Evolutionary conservation across 2,888 invertebrate genomes (phyloP).

Genomic region (Ochropleura plecta): DNA sequence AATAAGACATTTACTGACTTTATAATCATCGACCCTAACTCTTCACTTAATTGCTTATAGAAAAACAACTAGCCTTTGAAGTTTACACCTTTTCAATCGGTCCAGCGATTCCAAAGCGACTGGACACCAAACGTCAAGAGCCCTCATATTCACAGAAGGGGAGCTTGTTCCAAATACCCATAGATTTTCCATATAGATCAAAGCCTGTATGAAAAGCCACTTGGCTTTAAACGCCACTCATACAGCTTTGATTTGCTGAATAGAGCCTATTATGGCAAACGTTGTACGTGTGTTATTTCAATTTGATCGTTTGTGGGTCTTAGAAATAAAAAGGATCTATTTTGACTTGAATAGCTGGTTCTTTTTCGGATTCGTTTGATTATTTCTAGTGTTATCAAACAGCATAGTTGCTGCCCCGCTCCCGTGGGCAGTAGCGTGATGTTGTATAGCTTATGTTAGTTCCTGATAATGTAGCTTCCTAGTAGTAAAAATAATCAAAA

Average conservation of each 20-base stretch:
- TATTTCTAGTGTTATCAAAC: neutral
- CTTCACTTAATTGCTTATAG: constrained; percentile 41
- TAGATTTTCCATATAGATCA: constrained; percentile 62
- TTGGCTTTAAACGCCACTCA: constrained; percentile 64
- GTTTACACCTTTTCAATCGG: constrained; percentile 68
- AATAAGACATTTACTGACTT: neutral
- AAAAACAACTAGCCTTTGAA: constrained; percentile 60
- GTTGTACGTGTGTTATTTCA: constrained; percentile 57
- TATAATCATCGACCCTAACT: constrained; percentile 17
- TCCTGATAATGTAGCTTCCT: too few species aligned
- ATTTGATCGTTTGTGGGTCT: constrained; percentile 45
- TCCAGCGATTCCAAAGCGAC: constrained; percentile 56
- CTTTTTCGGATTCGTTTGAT: constrained; percentile 7
- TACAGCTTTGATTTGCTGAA: constrained; percentile 60
- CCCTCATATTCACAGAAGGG: constrained; percentile 40
- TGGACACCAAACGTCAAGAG: constrained; percentile 61
- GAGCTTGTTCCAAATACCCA: constrained; percentile 58
- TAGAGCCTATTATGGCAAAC: constrained; percentile 54
- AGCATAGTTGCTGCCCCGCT: too few species aligned
- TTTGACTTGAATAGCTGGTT: constrained; percentile 17
- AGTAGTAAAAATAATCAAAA: too few species aligned
- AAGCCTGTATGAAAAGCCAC: constrained; percentile 64
- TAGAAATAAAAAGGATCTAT: constrained; percentile 28
- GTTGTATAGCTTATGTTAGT: too few species aligned
- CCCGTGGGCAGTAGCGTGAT: too few species aligned